Evolutionary conservation across 2,113 vertebrate species (phyloP), one percentile per base, ranked within the genome.

Genomic region (Seriola rivoliana): DNA sequence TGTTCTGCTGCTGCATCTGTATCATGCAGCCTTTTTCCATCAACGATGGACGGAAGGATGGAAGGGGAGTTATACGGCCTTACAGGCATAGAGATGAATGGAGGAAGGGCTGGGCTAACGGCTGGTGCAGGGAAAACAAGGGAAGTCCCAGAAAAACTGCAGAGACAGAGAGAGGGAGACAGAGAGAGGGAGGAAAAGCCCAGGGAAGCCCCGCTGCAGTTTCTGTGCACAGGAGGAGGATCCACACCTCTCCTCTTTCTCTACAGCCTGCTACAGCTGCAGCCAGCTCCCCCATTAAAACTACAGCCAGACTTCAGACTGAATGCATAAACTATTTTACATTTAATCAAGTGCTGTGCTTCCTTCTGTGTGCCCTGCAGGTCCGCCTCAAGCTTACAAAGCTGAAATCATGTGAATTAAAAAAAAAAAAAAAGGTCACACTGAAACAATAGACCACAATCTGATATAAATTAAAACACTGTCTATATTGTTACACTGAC

Each of bases 161-260:
- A 87, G 79, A 25, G 34, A 66, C 7, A 4, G 7, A 34, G 40
- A 46, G 29, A 25, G n/a, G 36, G 60, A 48, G 40, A 40, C 19
- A 48, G 57, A 44, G 32, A 72, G 60, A 58, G 52, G 16, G 62
- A 74, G 88, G 78, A 79, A 83, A 79, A 90, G 75, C 77, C 88
- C 84, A 71, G 82, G 91, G 87, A 91, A 91, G 80, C 71, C 91
- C 90, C 12, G 12, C 84, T 87, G 91, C 74, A 82, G 87, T 75
- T 12, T 4, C 74, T 54, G 42, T 23, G 29, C 64, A 71, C 71
- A 59, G 81, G 69, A 89, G 75, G 86, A 92, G 83, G 85, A 90
- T 81, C 85, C 83, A 75, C 44, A 1, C 63, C 34, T 40, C 80
- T 55, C 58, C 10, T 12, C 59, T 13, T 21, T 3, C 73, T 38